phyloP scores from a whole-genome alignment of 1,140 invertebrate genomes.

The Ceratosolen fusciceps region DNA sequence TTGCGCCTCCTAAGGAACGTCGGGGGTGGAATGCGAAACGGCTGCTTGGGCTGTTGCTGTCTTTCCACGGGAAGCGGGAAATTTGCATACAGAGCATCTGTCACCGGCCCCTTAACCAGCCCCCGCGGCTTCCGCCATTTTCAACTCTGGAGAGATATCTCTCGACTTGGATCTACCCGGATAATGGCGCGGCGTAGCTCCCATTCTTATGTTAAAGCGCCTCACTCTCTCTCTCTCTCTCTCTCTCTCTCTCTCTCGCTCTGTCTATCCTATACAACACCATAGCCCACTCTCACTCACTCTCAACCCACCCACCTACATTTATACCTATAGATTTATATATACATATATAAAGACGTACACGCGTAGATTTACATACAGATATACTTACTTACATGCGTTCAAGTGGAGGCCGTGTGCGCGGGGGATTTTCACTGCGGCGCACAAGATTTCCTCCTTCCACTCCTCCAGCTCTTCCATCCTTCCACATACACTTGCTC shows the following conservation, averaged over 20 bases:
- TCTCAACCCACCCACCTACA: neutral
- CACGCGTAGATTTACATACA: too few species aligned
- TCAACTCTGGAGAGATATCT: slow-evolving; percentile 65
- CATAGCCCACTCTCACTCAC: too few species aligned
- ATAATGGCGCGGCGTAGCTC: slow-evolving; percentile 59
- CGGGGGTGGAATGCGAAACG: slow-evolving; percentile 43
- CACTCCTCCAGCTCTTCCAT: too few species aligned
- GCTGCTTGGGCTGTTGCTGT: slow-evolving; percentile 48
- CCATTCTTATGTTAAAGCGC: slow-evolving; percentile 69
- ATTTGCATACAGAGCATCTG: slow-evolving; percentile 73
- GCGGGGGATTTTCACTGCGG: slow-evolving; percentile 50
- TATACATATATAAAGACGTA: too few species aligned
- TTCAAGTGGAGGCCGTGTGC: too few species aligned
- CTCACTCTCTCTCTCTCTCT: too few species aligned
- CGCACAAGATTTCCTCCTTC: slow-evolving; percentile 32
- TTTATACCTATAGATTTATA: too few species aligned
- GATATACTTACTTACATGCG: too few species aligned
- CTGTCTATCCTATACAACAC: too few species aligned
- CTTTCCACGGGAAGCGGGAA: slow-evolving; percentile 63
- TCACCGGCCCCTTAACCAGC: slow-evolving; percentile 68
- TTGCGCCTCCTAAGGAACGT: slow-evolving; percentile 54
- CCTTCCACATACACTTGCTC: too few species aligned
- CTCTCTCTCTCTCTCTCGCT: too few species aligned
- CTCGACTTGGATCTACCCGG: slow-evolving; percentile 65
- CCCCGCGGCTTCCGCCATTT: slow-evolving; percentile 61